phyloP scores from a whole-genome alignment of 2,113 vertebrate species.

The Cepphus grylle region DNA sequence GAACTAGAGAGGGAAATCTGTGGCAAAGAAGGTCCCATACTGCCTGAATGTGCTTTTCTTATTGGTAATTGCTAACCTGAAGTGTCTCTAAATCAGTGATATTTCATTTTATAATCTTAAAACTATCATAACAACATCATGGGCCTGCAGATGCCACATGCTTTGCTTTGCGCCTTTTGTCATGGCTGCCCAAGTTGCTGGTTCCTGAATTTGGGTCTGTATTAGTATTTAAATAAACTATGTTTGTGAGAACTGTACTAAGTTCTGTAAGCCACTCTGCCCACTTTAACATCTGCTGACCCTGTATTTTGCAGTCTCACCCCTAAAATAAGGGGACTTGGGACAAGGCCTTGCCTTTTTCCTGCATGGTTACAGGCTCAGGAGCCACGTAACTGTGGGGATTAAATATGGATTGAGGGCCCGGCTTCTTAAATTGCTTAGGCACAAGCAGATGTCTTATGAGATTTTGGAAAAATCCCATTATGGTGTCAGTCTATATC shows the following conservation, averaged over 20 bases:
- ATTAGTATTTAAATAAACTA: background rate
- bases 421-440: background rate
- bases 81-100: background rate
- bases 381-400: background rate
- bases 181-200: background rate
- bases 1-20: background rate
- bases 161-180: background rate
- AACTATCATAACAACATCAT: rapidly evolving
- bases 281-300: background rate
- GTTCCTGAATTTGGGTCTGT: background rate
- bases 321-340: background rate
- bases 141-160: rapidly evolving
- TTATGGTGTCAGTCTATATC: conserved; percentile 28
- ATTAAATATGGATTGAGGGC: conserved; percentile 33
- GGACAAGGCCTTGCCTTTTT: background rate
- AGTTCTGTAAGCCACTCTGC: background rate
- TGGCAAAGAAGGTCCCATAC: background rate
- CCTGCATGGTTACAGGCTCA: background rate
- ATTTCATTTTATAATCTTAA: background rate
- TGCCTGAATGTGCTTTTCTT: background rate
- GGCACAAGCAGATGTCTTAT: conserved; percentile 49
- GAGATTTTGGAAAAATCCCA: conserved; percentile 49
- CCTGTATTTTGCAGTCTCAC: background rate
- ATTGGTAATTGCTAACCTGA: background rate
- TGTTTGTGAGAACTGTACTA: background rate